phyloP scores from a whole-genome alignment of 2,113 vertebrate genomes.

The Oceanodroma tethys region DNA sequence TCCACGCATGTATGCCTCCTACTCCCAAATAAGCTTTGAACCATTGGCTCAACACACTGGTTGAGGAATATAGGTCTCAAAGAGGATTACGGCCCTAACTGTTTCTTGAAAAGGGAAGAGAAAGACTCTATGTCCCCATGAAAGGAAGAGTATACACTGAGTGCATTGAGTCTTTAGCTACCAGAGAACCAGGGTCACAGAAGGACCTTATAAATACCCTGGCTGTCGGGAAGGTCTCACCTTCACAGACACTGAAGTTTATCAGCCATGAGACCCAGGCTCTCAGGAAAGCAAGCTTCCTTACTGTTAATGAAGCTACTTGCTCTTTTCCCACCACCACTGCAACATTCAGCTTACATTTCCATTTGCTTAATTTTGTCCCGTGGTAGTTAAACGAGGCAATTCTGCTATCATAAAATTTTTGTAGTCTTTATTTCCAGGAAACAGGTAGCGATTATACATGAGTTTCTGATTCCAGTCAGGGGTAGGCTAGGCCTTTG shows the following conservation, averaged over 20 bases:
- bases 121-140: neutral
- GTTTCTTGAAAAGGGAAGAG: neutral
- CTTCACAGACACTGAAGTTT: neutral
- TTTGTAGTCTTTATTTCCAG: neutral
- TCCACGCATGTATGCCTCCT: neutral
- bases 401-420: neutral
- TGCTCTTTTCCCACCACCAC: neutral
- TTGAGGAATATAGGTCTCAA: neutral
- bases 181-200: neutral
- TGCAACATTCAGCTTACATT: neutral
- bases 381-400: accelerated
- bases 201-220: no score
- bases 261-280: neutral
- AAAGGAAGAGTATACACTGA: neutral
- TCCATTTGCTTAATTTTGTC: neutral
- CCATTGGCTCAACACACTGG: neutral
- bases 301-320: neutral
- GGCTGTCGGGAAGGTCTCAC: neutral
- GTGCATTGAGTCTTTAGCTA: neutral
- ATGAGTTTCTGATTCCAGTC: neutral
- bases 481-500: neutral
- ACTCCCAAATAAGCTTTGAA: neutral
- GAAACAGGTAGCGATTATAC: neutral
- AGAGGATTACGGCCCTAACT: neutral
- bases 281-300: neutral